Evolutionary conservation across 2,888 invertebrate genomes (phyloP).

Genomic region (Nysson spinosus): DNA sequence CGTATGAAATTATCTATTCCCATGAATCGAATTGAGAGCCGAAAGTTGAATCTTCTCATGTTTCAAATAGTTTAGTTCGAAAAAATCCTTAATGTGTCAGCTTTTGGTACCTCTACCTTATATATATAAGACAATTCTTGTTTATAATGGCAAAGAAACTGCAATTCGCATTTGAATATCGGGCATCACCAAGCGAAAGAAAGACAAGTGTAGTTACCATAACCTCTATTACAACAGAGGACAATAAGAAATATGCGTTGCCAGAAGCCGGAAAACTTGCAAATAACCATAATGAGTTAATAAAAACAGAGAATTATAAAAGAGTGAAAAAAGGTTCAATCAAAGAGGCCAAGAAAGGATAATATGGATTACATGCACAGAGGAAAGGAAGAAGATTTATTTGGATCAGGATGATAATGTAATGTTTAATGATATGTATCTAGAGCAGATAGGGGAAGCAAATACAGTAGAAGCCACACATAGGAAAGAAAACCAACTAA

Average conservation of each 20-base stretch:
- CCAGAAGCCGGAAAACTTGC: neutral
- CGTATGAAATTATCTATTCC: too few relatives aligned
- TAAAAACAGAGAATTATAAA: slow-evolving; percentile 40
- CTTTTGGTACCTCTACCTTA: too few relatives aligned
- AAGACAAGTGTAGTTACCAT: slow-evolving; percentile 39
- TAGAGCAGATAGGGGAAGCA: slow-evolving; percentile 43
- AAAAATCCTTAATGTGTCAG: too few relatives aligned
- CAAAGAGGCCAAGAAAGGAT: slow-evolving; percentile 44
- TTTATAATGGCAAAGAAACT: slow-evolving; percentile 20
- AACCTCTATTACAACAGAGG: slow-evolving; percentile 26
- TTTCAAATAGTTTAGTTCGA: too few relatives aligned
- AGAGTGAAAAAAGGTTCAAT: slow-evolving; percentile 43
- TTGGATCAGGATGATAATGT: slow-evolving; percentile 41
- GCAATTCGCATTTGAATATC: slow-evolving; percentile 34
- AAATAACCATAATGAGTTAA: slow-evolving; percentile 21
- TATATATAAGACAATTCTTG: slow-evolving; percentile 20
- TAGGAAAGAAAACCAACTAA: slow-evolving; percentile 16
- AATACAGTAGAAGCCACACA: slow-evolving; percentile 36
- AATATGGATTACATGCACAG: slow-evolving; percentile 48
- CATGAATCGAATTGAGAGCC: too few relatives aligned
- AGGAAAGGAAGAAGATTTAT: slow-evolving; percentile 34
- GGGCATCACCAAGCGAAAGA: slow-evolving; percentile 36
- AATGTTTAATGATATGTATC: slow-evolving; percentile 43
- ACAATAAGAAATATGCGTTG: neutral
- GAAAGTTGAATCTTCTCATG: too few relatives aligned